These are phyloP conservation scores for Stegodyphus mimosarum DNA, from an alignment of 1,140 invertebrate genomes.

Conservation along the genomic window DNA sequence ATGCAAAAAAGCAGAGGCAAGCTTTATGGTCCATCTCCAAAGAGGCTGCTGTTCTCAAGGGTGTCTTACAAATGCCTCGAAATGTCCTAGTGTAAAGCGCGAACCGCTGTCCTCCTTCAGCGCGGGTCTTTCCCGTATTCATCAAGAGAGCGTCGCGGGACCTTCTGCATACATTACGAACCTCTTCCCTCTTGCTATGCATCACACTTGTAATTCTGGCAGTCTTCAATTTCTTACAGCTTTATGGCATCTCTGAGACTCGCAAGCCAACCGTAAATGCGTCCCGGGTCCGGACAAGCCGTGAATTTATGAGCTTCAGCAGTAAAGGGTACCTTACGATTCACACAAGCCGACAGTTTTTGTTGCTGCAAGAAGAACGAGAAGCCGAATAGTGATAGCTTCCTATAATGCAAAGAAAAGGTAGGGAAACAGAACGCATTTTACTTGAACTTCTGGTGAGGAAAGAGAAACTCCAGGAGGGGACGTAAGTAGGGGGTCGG, in stretches of 20 bases:
- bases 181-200: constrained; percentile 30
- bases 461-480: not conserved
- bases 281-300: constrained; percentile 33
- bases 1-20: constrained; percentile 56
- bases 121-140: constrained; percentile 41
- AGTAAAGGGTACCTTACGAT: constrained; percentile 49
- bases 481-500: constrained; percentile 4
- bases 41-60: constrained; percentile 36
- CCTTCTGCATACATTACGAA: constrained; percentile 53
- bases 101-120: constrained; percentile 49
- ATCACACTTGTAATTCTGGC: constrained; percentile 59
- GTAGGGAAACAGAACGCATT: not conserved
- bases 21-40: constrained; percentile 56
- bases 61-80: constrained; percentile 37
- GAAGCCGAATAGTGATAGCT: constrained; percentile 5
- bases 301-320: constrained; percentile 54
- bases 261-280: constrained; percentile 39
- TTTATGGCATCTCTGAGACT: constrained; percentile 56
- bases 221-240: constrained; percentile 53
- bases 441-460: constrained; percentile 16
- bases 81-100: constrained; percentile 49
- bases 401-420: constrained; percentile 10
- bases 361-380: not conserved
- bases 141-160: constrained; percentile 47
- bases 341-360: constrained; percentile 22